Evolutionary conservation across 2,113 vertebrate genomes (phyloP), one percentile per base, ranked within the genome.

Genomic region (Nesogale talazaci): DNA sequence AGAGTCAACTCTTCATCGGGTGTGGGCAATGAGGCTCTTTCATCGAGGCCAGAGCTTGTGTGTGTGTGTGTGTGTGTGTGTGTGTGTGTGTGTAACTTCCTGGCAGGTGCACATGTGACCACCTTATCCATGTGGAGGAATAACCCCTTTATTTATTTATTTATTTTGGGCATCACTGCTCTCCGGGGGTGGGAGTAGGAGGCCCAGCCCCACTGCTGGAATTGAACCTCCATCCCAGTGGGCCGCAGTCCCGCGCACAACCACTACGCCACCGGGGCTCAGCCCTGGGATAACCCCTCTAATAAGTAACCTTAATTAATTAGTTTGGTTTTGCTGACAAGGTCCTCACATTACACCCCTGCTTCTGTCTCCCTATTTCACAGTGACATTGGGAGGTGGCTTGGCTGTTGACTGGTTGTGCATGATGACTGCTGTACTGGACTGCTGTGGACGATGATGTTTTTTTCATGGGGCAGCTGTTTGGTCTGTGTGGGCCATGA

Each of bases 251-350:
- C n/a, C n/a, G n/a, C n/a, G n/a, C n/a, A n/a, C n/a, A n/a, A n/a
- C n/a, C n/a, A n/a, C n/a, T n/a, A n/a, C n/a, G n/a, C n/a, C n/a
- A n/a, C n/a, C n/a, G n/a, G n/a, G n/a, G n/a, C n/a, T n/a, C n/a
- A n/a, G n/a, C n/a, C n/a, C n/a, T n/a, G n/a, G n/a, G n/a, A n/a
- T n/a, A n/a, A n/a, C n/a, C n/a, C n/a, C n/a, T n/a, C n/a, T n/a
- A 92, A 67, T 89, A 86, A 89, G 72, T 78, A 42, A 59, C 74
- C 75, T 93, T 86, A 75, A 81, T 22, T 90, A 38, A 92, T 89
- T 90, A 86, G 57, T 69, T 83, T 92, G 65, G 77, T 95, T 74
- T 80, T 80, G 86, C 52, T 59, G 65, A 67, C 52, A 57, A 56
- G 56, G 77, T 36, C 72, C 59, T 78, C 67, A 83, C 77, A 83